These are phyloP conservation scores for Dendronephthya gigantea DNA, from an alignment of 64 coral and sea anemone species.

Conservation along the genomic window DNA sequence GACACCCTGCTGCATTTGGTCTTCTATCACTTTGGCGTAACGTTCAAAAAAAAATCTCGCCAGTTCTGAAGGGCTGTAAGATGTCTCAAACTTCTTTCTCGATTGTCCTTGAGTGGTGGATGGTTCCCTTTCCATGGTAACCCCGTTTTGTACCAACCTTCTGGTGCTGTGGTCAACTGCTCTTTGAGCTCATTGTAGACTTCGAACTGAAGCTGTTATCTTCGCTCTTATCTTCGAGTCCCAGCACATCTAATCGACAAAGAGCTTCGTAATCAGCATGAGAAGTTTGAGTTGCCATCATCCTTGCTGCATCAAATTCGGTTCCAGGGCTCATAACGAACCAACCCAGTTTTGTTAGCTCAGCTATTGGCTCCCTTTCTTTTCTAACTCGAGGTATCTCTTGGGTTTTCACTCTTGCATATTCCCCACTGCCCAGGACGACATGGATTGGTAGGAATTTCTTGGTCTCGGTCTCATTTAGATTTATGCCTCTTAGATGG, in stretches of 20 bases:
- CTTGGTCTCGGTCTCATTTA: conserved; percentile 38
- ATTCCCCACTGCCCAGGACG: too few relatives aligned
- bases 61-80: neutral
- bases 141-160: neutral
- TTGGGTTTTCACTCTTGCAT: too few relatives aligned
- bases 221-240: too few relatives aligned
- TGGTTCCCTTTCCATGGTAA: neutral
- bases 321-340: too few relatives aligned
- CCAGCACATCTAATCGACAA: too few relatives aligned
- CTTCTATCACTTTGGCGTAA: conserved; percentile 28
- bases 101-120: neutral
- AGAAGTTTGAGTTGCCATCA: too few relatives aligned
- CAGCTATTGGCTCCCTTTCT: too few relatives aligned
- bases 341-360: too few relatives aligned
- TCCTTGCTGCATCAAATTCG: too few relatives aligned
- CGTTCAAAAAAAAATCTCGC: neutral
- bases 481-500: neutral
- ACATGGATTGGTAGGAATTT: conserved; percentile 33
- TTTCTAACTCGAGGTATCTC: too few relatives aligned
- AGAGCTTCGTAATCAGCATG: too few relatives aligned
- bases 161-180: neutral
- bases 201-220: conserved; percentile 8
- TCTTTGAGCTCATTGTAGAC: conserved; percentile 38
- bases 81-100: neutral
- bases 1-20: too few relatives aligned